Evolutionary conservation across 2,888 invertebrate species (phyloP), one percentile per base, ranked within the genome.

Genomic region (Ophioninae sp.): DNA sequence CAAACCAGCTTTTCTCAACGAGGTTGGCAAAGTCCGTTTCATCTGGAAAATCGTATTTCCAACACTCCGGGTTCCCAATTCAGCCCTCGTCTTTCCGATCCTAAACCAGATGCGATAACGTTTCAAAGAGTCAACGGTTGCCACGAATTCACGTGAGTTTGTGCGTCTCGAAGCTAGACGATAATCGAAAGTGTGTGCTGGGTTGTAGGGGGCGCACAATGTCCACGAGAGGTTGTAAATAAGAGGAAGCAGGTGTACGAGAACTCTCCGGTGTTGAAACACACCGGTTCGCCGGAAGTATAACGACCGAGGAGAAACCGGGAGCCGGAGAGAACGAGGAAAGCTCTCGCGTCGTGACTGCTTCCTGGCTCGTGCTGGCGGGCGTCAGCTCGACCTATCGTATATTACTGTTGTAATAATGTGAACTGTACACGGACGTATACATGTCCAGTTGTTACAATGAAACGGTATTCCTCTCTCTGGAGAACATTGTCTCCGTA

Each of bases 231-330:
- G 79, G 84, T 79, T 84, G 84, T 84, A 86, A 87, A 87, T 89
- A 88, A 88, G 84, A 84, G 86, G 87, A 84, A 88, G 89, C 89
- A 89, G 90, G 90, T 90, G 89, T 82, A 85, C 87, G 88, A 88
- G 86, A 88, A 84, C 87, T 82, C 50, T 50, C 76, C 73, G 72
- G 67, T 65, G 80, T 77, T 73, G 77, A 76, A 72, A 77, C 72
- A 84, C 84, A 81, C 79, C 81, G 84, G 84, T 84, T 84, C 81
- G 84, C 84, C 81, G 84, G 81, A 84, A 84, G 81, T 84, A 81
- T 81, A 84, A 84, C 84, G 81, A 81, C 74, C 73, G 77, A 78
- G 78, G 61, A 78, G 73, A 80, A 76, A 17, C 73, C 77, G 65
- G 72, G 75, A 80, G 67, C 61, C 41, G 83, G 56, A 70, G 64